Percentiles rank a stretch among this genome's conserved stretches.
Conservation (phyloP, 2,888 invertebrate genomes). For the Melieria picta region DNA sequence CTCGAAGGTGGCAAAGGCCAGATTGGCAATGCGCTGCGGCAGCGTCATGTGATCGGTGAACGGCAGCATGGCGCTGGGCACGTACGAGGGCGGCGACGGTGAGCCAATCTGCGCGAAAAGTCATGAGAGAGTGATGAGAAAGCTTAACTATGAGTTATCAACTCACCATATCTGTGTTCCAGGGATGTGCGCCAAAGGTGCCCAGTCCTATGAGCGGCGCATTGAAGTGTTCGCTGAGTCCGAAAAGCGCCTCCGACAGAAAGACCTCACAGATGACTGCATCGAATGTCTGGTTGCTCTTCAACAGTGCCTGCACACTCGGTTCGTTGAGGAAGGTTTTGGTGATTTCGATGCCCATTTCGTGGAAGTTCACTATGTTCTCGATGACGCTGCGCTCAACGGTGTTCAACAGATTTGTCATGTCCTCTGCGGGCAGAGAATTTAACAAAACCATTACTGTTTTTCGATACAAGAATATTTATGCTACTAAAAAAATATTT, state of each 20-base stretch:
- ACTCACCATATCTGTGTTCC: constrained; percentile 58
- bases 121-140: background rate
- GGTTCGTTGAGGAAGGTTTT: constrained; percentile 49
- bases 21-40: constrained; percentile 58
- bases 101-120: constrained; percentile 48
- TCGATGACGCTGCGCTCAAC: constrained; percentile 16
- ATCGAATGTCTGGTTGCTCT: constrained; percentile 63
- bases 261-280: constrained; percentile 64
- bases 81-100: constrained; percentile 61
- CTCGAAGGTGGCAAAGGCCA: constrained; percentile 51
- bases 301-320: constrained; percentile 46
- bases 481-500: too few species aligned
- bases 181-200: constrained; percentile 56
- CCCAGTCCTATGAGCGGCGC: constrained; percentile 59
- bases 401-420: constrained; percentile 6
- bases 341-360: constrained; percentile 52
- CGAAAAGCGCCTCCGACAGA: constrained; percentile 62
- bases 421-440: constrained; percentile 29
- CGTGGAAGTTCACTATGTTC: constrained; percentile 45
- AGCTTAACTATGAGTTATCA: background rate
- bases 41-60: constrained; percentile 63
- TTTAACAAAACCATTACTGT: background rate
- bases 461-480: too few species aligned
- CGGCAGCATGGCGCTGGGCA: constrained; percentile 54
- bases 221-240: constrained; percentile 58